Evolutionary conservation across 2,888 invertebrate genomes (phyloP), one percentile per base, ranked within the genome.

Genomic region (Lacanobia oleracea): DNA sequence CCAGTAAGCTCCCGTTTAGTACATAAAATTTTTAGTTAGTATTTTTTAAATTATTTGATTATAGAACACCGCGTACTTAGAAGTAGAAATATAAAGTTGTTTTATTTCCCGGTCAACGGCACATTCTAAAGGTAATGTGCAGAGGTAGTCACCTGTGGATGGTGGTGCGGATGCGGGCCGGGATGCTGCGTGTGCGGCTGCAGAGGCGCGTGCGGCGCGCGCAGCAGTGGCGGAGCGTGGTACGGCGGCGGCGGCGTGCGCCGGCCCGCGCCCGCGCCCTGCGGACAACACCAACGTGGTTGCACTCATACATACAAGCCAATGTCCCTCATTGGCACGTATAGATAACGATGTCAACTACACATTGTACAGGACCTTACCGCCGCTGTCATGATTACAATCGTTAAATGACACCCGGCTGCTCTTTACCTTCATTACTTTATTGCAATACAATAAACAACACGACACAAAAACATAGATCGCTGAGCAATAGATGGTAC

Each of bases 231-330:
- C 73, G 97, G 97, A 77, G 97, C 97, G 72, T 97, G 97, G 92
- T 98, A 98, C 23, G 98, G 98, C 67, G 98, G 98, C 75, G 98
- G 98, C 73, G 98, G 98, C 72, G 98, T 97, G 88, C 98, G 96
- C 72, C 98, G 95, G 78, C 97, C 97, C 73, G 81, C 81, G 78
- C 97, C 97, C 73, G 81, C 81, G 40, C 96, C 97, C 92, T 96
- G 95, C 81, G 92, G 91, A 88, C 81, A 88, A 88, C 82, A 88
- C 81, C 76, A 81, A 82, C 77, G 78, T 88, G 88, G 88, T 83
- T 86, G 81, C 79, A 83, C 83, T 74, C 75, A 75, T 73, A 73
- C 71, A 70, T 53, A 67, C 74, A 67, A 67, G 66, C 83, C 79
- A 73, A 82, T 82, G 63, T 54, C 50, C 48, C 23, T 9, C 66